Evolutionary conservation across 2,888 invertebrate species (phyloP), one percentile per base, ranked within the genome.

Genomic region (Leucozona laternaria): DNA sequence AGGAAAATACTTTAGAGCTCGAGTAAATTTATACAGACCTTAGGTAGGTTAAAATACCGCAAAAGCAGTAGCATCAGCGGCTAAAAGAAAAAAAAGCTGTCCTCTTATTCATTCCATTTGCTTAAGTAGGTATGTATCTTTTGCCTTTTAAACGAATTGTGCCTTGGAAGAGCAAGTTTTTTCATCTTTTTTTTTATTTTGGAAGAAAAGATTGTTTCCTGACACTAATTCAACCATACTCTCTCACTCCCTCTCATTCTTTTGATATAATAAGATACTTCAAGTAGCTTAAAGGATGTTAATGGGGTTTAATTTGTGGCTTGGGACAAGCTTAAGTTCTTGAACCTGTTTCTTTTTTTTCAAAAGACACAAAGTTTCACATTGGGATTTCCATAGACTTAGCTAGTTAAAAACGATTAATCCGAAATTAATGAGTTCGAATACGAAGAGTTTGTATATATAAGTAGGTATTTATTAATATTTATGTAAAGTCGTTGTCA

Each of bases 61-160:
- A 68, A 34, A 37, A 25, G 68, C 13, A 15, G 53, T n/a, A 43
- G 71, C 60, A 40, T 40, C 22, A 20, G 13, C 7, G 5, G 37
- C 40, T 40, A 15, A 53, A 17, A 40, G 40, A 31, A 45, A 28
- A 22, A 43, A 57, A 70, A 34, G 64, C 48, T 66, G 58, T 72
- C 71, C 40, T 72, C 71, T 78, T 82, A 53, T 82, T 58, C 72
- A 45, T 72, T 78, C 72, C 50, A 64, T 78, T 78, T 78, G 57
- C 58, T 66, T 58, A 71, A 37, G 68, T 68, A 50, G 48, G 55
- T 62, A 48, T 2, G 45, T 64, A 70, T 71, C 28, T 64, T 57
- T 25, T 20, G 64, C 48, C 34, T 64, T 45, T 53, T 60, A 25
- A 80, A 70, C 37, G 76, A 62, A 76, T 76, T 76, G 37, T 15